Conservation (phyloP, 2,888 invertebrate species). For the Caenorhabditis drosophilae region DNA sequence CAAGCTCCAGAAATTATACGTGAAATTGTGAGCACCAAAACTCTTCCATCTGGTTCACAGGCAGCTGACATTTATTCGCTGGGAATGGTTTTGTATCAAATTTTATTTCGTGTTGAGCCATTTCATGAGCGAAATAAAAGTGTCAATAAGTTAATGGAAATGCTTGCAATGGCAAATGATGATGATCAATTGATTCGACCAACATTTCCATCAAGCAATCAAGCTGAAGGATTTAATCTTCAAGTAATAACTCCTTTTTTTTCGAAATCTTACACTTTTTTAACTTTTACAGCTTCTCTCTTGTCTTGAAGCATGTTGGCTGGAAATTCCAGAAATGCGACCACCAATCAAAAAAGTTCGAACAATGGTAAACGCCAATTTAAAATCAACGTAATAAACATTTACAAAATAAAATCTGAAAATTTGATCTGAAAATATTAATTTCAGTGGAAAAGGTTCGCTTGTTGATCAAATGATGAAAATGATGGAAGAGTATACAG, state of each 20-base stretch:
- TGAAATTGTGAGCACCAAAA: slow-evolving; percentile 59
- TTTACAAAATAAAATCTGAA: neutral
- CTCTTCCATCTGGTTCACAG: slow-evolving; percentile 58
- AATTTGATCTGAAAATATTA: neutral
- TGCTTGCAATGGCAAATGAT: slow-evolving; percentile 65
- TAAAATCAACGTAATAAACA: slow-evolving; percentile 56
- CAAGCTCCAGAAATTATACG: slow-evolving; percentile 67
- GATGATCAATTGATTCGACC: slow-evolving; percentile 66
- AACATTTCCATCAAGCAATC: slow-evolving; percentile 55
- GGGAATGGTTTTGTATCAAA: slow-evolving; percentile 66
- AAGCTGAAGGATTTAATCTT: slow-evolving; percentile 62
- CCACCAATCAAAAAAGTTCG: slow-evolving; percentile 66
- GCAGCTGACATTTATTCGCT: slow-evolving; percentile 62
- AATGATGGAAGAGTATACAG: slow-evolving; percentile 67
- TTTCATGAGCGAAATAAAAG: slow-evolving; percentile 62
- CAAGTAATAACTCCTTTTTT: slow-evolving; percentile 38
- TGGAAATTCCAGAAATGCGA: slow-evolving; percentile 65
- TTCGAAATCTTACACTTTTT: neutral
- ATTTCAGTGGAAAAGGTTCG: slow-evolving; percentile 61
- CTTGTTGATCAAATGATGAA: slow-evolving; percentile 69
- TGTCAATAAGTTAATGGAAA: slow-evolving; percentile 61
- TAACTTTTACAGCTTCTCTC: slow-evolving; percentile 54
- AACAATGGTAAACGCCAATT: slow-evolving; percentile 62
- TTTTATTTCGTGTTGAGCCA: slow-evolving; percentile 65
- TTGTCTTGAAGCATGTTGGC: slow-evolving; percentile 67